Conservation (phyloP, 2,113 vertebrate genomes). For the Gobius niger region DNA sequence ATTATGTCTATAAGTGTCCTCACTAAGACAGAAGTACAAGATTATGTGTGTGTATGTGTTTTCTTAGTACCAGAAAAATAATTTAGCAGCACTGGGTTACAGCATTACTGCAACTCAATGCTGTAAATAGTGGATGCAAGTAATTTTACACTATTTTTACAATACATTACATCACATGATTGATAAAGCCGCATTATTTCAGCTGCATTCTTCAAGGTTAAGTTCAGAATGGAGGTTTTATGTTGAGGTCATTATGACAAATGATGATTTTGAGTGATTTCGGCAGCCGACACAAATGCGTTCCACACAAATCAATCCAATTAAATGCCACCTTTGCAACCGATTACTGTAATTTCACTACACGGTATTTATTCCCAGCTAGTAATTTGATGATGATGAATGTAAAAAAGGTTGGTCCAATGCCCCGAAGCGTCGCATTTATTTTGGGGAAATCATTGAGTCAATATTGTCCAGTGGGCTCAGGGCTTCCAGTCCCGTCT, state of each 20-base stretch:
- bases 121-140: too few relatives aligned
- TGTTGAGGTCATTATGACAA: background rate
- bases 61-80: too few relatives aligned
- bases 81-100: too few relatives aligned
- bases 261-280: background rate
- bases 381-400: conserved; percentile 16
- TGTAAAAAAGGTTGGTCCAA: background rate
- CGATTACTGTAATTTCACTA: background rate
- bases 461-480: conserved; percentile 41
- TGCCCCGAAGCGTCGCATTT: conserved; percentile 10
- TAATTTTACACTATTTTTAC: background rate
- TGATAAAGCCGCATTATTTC: background rate
- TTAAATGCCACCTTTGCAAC: background rate
- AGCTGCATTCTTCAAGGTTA: background rate
- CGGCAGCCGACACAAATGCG: background rate
- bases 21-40: too few relatives aligned
- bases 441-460: conserved; percentile 27
- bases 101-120: too few relatives aligned
- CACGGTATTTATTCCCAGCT: background rate
- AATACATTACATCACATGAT: background rate
- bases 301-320: background rate
- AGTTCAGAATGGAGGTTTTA: background rate
- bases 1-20: too few relatives aligned
- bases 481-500: conserved; percentile 27
- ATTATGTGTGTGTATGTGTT: too few relatives aligned